Percentiles rank a stretch among this genome's conserved stretches.
These are phyloP conservation scores for Camponotus fellah DNA, from an alignment of 2,888 invertebrate genomes.

Conservation along the genomic window DNA sequence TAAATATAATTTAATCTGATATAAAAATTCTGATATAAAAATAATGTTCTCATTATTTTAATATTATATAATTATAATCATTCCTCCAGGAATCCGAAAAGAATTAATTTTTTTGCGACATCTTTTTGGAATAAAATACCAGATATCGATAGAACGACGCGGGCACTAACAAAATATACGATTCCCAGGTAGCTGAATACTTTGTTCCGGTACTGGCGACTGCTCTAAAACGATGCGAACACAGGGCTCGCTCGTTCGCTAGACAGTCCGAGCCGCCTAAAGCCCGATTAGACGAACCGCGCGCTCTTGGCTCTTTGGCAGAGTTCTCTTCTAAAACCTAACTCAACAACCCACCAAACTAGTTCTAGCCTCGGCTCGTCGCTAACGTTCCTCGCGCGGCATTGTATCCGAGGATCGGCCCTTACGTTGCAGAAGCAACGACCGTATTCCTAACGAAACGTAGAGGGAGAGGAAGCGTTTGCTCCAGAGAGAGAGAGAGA, in stretches of 20 bases:
- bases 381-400: slow-evolving; percentile 72
- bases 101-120: not conserved
- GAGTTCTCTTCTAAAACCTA: slow-evolving; percentile 69
- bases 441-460: slow-evolving; percentile 71
- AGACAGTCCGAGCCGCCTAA: slow-evolving; percentile 43
- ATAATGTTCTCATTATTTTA: no score
- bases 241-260: slow-evolving; percentile 25
- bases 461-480: slow-evolving; percentile 66
- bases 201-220: not conserved
- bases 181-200: not conserved
- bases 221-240: slow-evolving; percentile 29
- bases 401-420: slow-evolving; percentile 77
- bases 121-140: not conserved
- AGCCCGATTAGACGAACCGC: slow-evolving; percentile 48
- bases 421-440: slow-evolving; percentile 71
- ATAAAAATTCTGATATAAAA: no score
- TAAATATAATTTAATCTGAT: no score
- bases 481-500: slow-evolving; percentile 36
- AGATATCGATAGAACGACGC: not conserved
- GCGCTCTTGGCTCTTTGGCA: slow-evolving; percentile 63
- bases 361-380: slow-evolving; percentile 76
- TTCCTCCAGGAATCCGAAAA: not conserved
- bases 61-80: no score
- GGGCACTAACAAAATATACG: not conserved
- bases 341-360: slow-evolving; percentile 80